Evolutionary conservation across 1,140 invertebrate genomes (phyloP), one percentile per base, ranked within the genome.

Genomic region (Sarcophaga bullata): DNA sequence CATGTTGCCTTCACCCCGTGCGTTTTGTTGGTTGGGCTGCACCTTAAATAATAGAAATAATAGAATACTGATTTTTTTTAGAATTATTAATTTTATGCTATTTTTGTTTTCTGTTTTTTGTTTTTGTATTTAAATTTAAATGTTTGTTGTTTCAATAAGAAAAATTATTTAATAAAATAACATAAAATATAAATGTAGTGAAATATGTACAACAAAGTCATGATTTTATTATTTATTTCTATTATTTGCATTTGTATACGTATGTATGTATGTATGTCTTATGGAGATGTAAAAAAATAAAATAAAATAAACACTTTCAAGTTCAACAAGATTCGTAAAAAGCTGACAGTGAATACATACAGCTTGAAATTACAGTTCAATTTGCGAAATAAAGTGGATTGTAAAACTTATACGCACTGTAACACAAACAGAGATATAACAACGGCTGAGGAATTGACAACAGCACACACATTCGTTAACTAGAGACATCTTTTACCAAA

Each of bases 1-100:
- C 62, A 68, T 68, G 17, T 68, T 68, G 17, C 62, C 62, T 68
- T 68, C 62, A 68, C 17, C 62, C 62, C 19, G 19, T 68, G 62
- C 62, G 62, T 68, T 68, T 68, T 68, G 62, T 68, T 68, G 62
- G 62, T 68, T 68, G 62, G 62, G 62, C 62, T 68, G 62, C 62
- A 68, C 62, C 62, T 68, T 68, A 17, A 68, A 68, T 68, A 68
- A 19, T 68, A 17, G 62, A 19, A 68, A 19, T 17, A 19, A 68
- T 19, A 52, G 50, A 52, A 68, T 37, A 37, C 25, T 37, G 25
- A 37, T 37, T 37, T 37, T 37, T 37, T 37, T 37, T 37, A 37
- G 25, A 37, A 37, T 37, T 37, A 37, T 37, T 37, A 37, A 37
- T 37, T 37, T 37, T 37, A 37, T 37, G 4, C 25, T 37, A 37